Base-by-base conservation (phyloP, 2,888 invertebrate species). In the Melieria crassipennis region DNA sequence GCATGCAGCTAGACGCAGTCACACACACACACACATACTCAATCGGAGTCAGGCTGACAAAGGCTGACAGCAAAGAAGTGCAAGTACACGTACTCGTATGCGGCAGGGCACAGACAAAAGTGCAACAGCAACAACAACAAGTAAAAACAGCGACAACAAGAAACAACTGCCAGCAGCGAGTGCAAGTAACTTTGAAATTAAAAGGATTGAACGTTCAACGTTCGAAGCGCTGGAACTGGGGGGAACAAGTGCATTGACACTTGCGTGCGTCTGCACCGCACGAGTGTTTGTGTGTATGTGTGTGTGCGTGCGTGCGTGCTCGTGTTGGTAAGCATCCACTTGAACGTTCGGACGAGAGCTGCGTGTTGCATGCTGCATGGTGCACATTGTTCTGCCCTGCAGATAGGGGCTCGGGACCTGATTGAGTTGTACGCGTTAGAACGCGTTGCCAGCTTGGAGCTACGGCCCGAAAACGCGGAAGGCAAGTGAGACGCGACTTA, bases 241-340 rank as follows among this genome's bases (percentile, higher is more conserved):
- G 61, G 50, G 71, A 84, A 84, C 85, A 85, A 84, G 84, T 84
- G 84, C 84, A 84, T 85, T 84, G 84, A 84, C 84, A 84, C 82
- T 80, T 81, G 75, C 70, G 74, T 73, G 69, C 70, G 65, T 56
- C 52, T 64, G 62, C 30, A 45, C 9, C 7, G 43, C 5, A 5
- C 16, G n/a, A 9, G 10, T 45, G 13, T 5, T 13, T 61, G 50
- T 43, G 4, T 43, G 42, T 2, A 10, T 11, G n/a, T 66, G 7
- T 58, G 4, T 56, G 7, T 46, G 46, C 6, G 9, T 11, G 50
- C 30, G n/a, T 61, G 52, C 7, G 10, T 50, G 61, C 13, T 48
- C 45, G 30, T 30, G 30, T 30, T 30, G 30, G 30, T 30, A 30
- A 30, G 30, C 30, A 30, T 30, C 30, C 30, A 30, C 30, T 30